These are phyloP conservation scores for Acanthurus lineatus DNA, from an alignment of 2,797 vertebrate species.

Conservation along the genomic window DNA sequence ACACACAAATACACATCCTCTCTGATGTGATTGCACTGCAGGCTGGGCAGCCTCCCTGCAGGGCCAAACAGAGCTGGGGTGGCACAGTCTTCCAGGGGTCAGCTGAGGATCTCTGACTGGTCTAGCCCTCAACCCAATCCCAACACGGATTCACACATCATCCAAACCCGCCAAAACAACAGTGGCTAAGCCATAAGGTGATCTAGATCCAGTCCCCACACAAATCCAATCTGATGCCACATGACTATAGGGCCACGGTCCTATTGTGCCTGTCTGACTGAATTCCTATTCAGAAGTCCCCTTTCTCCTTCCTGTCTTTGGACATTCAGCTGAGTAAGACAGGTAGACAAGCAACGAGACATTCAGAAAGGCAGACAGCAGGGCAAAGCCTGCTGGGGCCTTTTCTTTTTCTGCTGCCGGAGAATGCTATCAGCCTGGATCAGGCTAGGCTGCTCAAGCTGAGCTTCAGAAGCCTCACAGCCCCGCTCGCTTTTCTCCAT, in stretches of 20 bases:
- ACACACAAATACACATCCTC: constrained; percentile 37
- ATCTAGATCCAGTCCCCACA: constrained; percentile 45
- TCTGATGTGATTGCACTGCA: constrained; percentile 51
- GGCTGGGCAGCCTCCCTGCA: constrained; percentile 47
- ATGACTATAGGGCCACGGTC: constrained; percentile 37
- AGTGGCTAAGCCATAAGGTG: constrained; percentile 31
- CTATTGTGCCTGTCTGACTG: constrained; percentile 54
- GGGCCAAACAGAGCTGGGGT: constrained; percentile 58
- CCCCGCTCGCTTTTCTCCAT: constrained; percentile 73
- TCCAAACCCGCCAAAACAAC: constrained; percentile 33
- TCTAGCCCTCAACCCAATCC: constrained; percentile 36
- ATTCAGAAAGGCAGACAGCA: constrained; percentile 57
- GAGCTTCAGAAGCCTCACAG: constrained; percentile 64
- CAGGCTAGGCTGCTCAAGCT: constrained; percentile 61
- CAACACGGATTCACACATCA: constrained; percentile 20
- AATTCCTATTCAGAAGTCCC: constrained; percentile 49
- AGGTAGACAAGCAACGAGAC: constrained; percentile 61
- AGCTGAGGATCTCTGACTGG: constrained; percentile 59
- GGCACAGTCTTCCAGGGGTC: constrained; percentile 39
- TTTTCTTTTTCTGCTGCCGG: constrained; percentile 53
- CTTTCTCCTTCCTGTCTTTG: constrained; percentile 39
- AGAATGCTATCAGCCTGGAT: constrained; percentile 74
- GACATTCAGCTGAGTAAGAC: constrained; percentile 58
- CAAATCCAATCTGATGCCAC: constrained; percentile 67
- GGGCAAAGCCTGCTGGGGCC: constrained; percentile 62